Conservation (phyloP, 92 coral and sea anemone species). For the Meandrina meandrites region DNA sequence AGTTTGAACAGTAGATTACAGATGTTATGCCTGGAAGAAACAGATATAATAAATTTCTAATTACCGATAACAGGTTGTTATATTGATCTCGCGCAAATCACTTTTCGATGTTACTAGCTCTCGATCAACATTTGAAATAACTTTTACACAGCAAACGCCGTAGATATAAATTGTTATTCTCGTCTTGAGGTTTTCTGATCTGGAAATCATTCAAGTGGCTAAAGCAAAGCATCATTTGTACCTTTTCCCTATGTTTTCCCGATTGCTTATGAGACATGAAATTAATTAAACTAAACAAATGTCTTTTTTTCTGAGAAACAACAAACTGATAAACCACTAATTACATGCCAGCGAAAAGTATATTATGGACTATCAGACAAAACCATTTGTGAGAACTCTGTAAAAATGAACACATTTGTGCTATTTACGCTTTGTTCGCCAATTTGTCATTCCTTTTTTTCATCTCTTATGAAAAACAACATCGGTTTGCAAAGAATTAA, state of each 20-base stretch:
- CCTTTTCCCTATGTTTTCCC: neutral
- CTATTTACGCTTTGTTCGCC: neutral
- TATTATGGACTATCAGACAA: neutral
- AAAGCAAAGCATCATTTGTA: neutral
- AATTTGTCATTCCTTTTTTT: neutral
- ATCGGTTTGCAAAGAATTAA: neutral
- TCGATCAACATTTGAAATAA: neutral
- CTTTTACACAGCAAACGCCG: neutral
- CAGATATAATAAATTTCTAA: constrained; percentile 11
- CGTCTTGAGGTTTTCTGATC: neutral
- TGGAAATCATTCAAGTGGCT: neutral
- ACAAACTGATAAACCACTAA: neutral
- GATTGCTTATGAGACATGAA: neutral
- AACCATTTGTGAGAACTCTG: neutral
- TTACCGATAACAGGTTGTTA: neutral
- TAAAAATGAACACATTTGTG: neutral
- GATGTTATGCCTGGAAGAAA: neutral
- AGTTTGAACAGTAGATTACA: constrained; percentile 25
- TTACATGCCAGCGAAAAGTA: neutral
- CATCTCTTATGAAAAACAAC: neutral
- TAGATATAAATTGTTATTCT: neutral
- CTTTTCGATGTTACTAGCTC: neutral
- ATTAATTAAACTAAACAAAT: neutral
- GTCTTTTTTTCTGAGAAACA: neutral
- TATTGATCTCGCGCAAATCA: neutral